Base-by-base conservation (phyloP, 2,888 invertebrate genomes). In the Patella pellucida region DNA sequence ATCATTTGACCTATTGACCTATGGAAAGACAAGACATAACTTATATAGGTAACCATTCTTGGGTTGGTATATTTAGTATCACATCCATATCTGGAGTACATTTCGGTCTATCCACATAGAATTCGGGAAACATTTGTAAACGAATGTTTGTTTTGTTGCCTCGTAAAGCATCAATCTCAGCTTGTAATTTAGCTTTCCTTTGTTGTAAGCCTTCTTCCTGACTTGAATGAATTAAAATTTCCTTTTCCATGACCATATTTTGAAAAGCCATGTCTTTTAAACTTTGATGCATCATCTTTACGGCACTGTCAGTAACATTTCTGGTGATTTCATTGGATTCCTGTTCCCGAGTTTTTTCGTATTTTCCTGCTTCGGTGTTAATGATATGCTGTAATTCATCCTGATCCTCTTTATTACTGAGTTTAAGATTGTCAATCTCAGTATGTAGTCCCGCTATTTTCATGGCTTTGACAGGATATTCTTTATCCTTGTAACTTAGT, bases 21-120 rank as follows among this genome's bases (percentile, higher is more conserved):
- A 41, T 9, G 7, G 41, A 41, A 41, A 41, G 41, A 41, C 41
- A 7, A 9, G 41, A 41, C 41, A 41, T 9, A 41, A 7, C 9
- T 82, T 76, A 89, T 41, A 89, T 86, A 14, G 89, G 89, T 31
- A 90, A 81, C 86, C 87, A 88, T 75, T 88, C 82, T 76, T 89
- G 88, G 73, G 83, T 86, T 3, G 89, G 89, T 41, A 90, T 90
- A 76, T 90, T 89, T 27, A 90, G 78, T 7, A 88, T 82, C 3
- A 90, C 83, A 27, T 90, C 90, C 88, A 89, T 88, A 70, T 90
- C 90, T 69, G 90, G 90, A 3, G 89, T 88, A 80, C 90, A 90
- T 89, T 89, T 89, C 81, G 84, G 78, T 79, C 80, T 78, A 12
- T 75, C 76, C 1, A 87, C 85, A 74, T 86, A 90, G 79, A 90